These are phyloP conservation scores for Phymorhynchus buccinoides DNA, from an alignment of 1,140 invertebrate species.

Conservation along the genomic window DNA sequence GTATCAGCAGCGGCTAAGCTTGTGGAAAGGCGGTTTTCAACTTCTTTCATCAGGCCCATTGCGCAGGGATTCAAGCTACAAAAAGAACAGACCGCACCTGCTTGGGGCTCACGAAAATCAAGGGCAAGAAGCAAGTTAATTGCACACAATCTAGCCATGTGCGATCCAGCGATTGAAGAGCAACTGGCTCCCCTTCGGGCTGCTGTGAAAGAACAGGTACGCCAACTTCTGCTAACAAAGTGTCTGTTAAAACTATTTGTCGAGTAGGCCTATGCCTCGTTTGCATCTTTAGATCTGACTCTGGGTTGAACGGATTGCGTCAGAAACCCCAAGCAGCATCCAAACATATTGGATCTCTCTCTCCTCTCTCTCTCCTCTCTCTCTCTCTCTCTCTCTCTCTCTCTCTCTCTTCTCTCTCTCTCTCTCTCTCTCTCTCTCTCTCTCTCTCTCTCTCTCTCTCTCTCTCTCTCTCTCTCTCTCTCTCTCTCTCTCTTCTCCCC, in stretches of 20 bases:
- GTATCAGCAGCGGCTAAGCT: slow-evolving; percentile 17
- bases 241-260: not conserved
- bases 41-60: not conserved
- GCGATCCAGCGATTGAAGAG: slow-evolving; percentile 86
- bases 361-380: too few relatives aligned
- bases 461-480: too few relatives aligned
- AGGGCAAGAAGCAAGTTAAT: slow-evolving; percentile 40
- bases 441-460: too few relatives aligned
- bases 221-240: not conserved
- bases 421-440: too few relatives aligned
- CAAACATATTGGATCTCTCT: not conserved
- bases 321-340: too few relatives aligned
- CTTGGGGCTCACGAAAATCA: slow-evolving; percentile 55
- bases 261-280: too few relatives aligned
- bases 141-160: slow-evolving; percentile 42
- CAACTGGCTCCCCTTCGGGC: slow-evolving; percentile 88
- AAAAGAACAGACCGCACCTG: slow-evolving; percentile 12
- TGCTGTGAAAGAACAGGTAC: slow-evolving; percentile 91
- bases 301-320: not conserved
- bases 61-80: not conserved
- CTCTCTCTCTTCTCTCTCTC: too few relatives aligned
- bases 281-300: not conserved
- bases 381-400: slow-evolving; percentile 19
- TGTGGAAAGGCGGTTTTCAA: not conserved
- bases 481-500: too few relatives aligned